Evolutionary conservation across 2,888 invertebrate genomes (phyloP).

Genomic region (Rhopalosiphum nymphaeae): DNA sequence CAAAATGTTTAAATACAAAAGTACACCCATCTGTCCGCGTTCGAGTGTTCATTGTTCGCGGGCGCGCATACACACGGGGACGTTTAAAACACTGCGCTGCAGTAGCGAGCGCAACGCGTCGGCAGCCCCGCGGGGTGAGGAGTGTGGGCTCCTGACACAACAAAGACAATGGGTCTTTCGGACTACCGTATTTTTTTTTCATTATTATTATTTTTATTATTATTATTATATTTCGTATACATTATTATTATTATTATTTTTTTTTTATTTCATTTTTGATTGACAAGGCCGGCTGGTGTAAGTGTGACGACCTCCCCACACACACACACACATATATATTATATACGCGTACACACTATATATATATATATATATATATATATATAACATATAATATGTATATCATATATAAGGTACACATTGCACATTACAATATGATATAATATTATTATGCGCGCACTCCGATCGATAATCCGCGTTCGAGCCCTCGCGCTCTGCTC

Average conservation of each 20-base stretch:
- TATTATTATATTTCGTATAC: slow-evolving; percentile 25
- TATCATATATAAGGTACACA: not conserved
- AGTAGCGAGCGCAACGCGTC: not conserved
- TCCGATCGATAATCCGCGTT: slow-evolving; percentile 61
- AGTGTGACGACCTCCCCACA: slow-evolving; percentile 63
- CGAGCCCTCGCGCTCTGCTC: slow-evolving; percentile 32
- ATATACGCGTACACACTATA: not conserved
- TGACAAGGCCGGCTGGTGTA: slow-evolving; percentile 65
- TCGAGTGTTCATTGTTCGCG: slow-evolving; percentile 46
- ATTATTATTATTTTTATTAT: slow-evolving; percentile 4
- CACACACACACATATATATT: not conserved
- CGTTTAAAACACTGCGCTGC: slow-evolving; percentile 46
- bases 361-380: not conserved
- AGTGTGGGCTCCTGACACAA: slow-evolving; percentile 49
- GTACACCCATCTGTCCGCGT: slow-evolving; percentile 54
- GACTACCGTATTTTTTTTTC: slow-evolving; percentile 59
- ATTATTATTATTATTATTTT: slow-evolving; percentile 47
- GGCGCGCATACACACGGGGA: slow-evolving; percentile 25
- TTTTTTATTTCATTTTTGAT: slow-evolving; percentile 50
- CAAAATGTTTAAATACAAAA: not conserved
- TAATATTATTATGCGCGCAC: slow-evolving; percentile 59
- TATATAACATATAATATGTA: not conserved
- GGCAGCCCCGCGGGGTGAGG: slow-evolving; percentile 57
- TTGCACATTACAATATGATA: slow-evolving; percentile 42
- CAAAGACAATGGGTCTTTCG: slow-evolving; percentile 62